Evolutionary conservation across 2,113 vertebrate species (phyloP).

Genomic region (Ranitomeya variabilis): DNA sequence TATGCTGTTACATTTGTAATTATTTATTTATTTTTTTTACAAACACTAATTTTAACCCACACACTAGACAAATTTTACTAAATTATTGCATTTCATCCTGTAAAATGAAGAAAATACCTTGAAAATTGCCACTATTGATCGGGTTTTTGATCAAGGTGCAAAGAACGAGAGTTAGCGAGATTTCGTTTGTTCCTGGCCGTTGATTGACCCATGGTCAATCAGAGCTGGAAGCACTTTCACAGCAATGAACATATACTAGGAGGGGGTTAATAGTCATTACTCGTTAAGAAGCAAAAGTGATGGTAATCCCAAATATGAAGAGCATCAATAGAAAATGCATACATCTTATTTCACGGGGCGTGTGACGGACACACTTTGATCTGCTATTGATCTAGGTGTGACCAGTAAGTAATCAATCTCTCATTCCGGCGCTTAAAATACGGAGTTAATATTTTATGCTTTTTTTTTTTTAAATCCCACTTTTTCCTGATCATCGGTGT

Average conservation of each 20-base stretch:
- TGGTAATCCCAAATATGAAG: slow-evolving; percentile 15
- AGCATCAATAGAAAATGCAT: slow-evolving; percentile 60
- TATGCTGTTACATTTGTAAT: no score
- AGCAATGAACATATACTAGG: neutral
- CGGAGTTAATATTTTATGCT: slow-evolving; percentile 32
- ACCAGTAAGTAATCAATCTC: slow-evolving; percentile 71
- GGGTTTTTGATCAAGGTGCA: no score
- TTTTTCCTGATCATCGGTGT: slow-evolving; percentile 30
- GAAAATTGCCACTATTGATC: no score
- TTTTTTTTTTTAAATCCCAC: slow-evolving; percentile 40
- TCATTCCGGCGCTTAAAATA: slow-evolving; percentile 60
- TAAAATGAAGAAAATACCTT: no score
- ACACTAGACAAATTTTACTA: no score
- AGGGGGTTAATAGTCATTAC: slow-evolving; percentile 2
- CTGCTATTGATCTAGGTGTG: slow-evolving; percentile 68
- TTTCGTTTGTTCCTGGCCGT: no score
- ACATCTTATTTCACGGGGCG: slow-evolving; percentile 63
- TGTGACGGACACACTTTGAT: slow-evolving; percentile 63
- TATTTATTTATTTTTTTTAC: no score
- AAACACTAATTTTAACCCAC: no score
- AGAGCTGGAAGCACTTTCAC: neutral
- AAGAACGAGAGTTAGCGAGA: no score
- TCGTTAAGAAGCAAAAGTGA: neutral
- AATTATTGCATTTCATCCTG: no score
- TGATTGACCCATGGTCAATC: neutral